phyloP scores from a whole-genome alignment of 2,797 vertebrate species.

The Spinibarbus caldwelli region DNA sequence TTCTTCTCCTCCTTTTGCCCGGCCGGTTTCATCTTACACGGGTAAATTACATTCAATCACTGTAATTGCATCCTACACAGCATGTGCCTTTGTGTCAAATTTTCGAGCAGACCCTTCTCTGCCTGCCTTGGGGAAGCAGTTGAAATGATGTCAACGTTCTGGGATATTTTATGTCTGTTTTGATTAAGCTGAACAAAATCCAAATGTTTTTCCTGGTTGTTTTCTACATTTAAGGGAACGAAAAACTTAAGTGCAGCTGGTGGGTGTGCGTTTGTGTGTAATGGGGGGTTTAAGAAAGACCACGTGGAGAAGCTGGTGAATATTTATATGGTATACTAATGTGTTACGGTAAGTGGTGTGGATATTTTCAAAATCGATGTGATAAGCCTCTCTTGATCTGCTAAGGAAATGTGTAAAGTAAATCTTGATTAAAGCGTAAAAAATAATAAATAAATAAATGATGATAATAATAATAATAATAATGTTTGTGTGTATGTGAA shows the following conservation, averaged over 20 bases:
- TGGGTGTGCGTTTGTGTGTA: constrained; percentile 50
- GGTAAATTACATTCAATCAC: constrained; percentile 83
- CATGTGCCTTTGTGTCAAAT: constrained; percentile 63
- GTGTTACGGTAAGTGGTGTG: constrained; percentile 51
- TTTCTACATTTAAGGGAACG: constrained; percentile 77
- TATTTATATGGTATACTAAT: constrained; percentile 47
- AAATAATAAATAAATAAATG: too few species aligned
- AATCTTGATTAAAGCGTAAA: not conserved
- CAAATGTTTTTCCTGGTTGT: constrained; percentile 71
- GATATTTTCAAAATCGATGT: constrained; percentile 56
- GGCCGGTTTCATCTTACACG: constrained; percentile 77
- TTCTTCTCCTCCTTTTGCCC: constrained; percentile 70
- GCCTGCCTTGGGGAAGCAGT: constrained; percentile 44
- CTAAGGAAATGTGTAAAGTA: constrained; percentile 11
- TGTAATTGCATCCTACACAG: constrained; percentile 78
- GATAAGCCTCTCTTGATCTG: constrained; percentile 41
- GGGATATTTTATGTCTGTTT: constrained; percentile 75
- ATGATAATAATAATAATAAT: too few species aligned
- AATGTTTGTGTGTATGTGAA: not conserved
- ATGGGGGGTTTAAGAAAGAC: constrained; percentile 60
- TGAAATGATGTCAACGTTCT: constrained; percentile 75
- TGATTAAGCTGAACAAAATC: constrained; percentile 78
- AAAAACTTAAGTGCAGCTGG: constrained; percentile 71
- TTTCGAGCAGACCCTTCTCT: constrained; percentile 47
- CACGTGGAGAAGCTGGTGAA: constrained; percentile 44